phyloP scores from a whole-genome alignment of 1,140 invertebrate species.

The Drosophila nasuta region DNA sequence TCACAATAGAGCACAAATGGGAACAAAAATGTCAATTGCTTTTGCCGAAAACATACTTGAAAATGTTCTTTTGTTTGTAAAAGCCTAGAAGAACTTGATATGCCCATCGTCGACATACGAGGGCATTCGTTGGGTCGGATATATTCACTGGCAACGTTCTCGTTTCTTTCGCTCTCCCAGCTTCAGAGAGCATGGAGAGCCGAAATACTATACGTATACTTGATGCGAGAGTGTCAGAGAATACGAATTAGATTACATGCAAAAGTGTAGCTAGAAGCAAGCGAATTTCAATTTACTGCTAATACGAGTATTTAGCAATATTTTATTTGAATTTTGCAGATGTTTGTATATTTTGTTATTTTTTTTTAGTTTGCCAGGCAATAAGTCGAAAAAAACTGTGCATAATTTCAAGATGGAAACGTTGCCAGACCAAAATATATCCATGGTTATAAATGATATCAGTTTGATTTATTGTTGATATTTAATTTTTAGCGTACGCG shows the following conservation, averaged over 20 bases:
- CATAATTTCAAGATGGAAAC: slow-evolving; percentile 71
- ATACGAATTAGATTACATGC: slow-evolving; percentile 70
- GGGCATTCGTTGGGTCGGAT: slow-evolving; percentile 55
- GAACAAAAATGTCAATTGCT: slow-evolving; percentile 51
- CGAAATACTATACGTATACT: slow-evolving; percentile 48
- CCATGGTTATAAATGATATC: slow-evolving; percentile 62
- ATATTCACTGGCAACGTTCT: slow-evolving; percentile 79
- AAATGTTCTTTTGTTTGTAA: slow-evolving; percentile 85
- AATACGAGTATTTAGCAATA: slow-evolving; percentile 35
- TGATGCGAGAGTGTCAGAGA: slow-evolving; percentile 63
- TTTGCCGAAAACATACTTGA: slow-evolving; percentile 64
- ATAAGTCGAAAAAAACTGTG: slow-evolving; percentile 65
- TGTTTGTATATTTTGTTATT: not conserved
- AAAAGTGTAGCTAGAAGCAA: slow-evolving; percentile 80
- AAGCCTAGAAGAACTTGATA: slow-evolving; percentile 83
- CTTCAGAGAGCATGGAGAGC: slow-evolving; percentile 8
- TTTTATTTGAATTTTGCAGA: slow-evolving; percentile 27
- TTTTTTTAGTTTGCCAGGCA: slow-evolving; percentile 56
- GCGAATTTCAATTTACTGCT: slow-evolving; percentile 61
- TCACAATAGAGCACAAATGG: slow-evolving; percentile 51
- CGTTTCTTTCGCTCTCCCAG: slow-evolving; percentile 20
- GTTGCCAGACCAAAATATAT: slow-evolving; percentile 74
- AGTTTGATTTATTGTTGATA: slow-evolving; percentile 25
- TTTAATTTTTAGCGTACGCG: slow-evolving; percentile 68
- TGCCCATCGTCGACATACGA: not conserved